Evolutionary conservation across 2,113 vertebrate genomes (phyloP).

Genomic region (Hippopotamus amphibius): DNA sequence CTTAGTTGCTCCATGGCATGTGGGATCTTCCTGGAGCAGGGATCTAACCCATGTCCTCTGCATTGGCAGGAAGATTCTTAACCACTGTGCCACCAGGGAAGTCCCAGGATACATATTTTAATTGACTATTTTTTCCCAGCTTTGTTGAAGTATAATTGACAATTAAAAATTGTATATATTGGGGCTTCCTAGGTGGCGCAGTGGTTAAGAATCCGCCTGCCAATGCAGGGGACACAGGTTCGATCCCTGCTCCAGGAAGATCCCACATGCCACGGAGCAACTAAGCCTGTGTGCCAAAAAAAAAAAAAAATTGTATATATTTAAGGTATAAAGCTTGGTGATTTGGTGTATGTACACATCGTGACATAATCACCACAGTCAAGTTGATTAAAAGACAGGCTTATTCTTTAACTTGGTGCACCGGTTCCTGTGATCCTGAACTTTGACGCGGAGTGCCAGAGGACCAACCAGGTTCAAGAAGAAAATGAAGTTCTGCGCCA

Average conservation of each 20-base stretch:
- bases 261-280: no score
- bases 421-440: conserved; percentile 96
- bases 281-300: no score
- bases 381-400: not conserved
- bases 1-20: no score
- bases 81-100: no score
- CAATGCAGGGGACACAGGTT: no score
- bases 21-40: no score
- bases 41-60: no score
- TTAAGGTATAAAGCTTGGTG: not conserved
- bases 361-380: not conserved
- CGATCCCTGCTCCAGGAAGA: no score
- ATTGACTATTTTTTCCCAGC: not conserved
- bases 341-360: not conserved
- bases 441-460: conserved; percentile 96
- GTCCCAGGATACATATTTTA: not conserved
- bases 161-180: not conserved
- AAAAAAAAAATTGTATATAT: not conserved
- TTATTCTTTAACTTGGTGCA: conserved; percentile 89
- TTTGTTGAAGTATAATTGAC: not conserved
- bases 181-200: no score
- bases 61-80: no score
- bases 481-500: conserved; percentile 96
- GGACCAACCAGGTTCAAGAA: conserved; percentile 90
- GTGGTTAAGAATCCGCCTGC: no score